phyloP scores from a whole-genome alignment of 1,140 invertebrate species.

The Meteorus sp. region DNA sequence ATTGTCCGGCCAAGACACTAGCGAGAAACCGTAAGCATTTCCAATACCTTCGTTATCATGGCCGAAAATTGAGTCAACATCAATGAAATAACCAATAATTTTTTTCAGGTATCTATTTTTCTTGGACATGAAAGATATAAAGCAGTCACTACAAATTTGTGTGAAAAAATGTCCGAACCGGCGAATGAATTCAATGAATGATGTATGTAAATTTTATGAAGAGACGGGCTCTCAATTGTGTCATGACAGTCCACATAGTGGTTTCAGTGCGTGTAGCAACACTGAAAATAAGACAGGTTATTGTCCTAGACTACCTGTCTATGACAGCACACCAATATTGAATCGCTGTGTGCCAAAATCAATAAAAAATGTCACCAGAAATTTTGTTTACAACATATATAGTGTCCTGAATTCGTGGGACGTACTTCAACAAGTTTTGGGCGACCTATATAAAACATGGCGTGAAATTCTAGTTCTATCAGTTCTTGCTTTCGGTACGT shows the following conservation, averaged over 20 bases:
- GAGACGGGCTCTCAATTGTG: constrained; percentile 75
- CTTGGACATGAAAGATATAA: constrained; percentile 76
- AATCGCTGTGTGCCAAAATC: constrained; percentile 84
- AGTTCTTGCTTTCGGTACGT: constrained; percentile 79
- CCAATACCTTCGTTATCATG: too few relatives aligned
- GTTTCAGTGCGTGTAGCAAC: constrained; percentile 52
- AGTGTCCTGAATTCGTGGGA: constrained; percentile 85
- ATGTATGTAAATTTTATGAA: constrained; percentile 75
- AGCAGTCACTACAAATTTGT: constrained; percentile 82
- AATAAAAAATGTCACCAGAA: constrained; percentile 63
- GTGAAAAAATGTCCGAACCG: constrained; percentile 83
- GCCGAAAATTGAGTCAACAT: too few relatives aligned
- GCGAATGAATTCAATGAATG: constrained; percentile 65
- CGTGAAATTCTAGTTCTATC: constrained; percentile 80
- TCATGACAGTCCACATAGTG: constrained; percentile 62
- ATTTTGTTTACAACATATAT: constrained; percentile 73
- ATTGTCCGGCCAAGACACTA: constrained; percentile 79
- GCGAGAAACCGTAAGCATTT: constrained; percentile 68
- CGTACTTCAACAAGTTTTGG: constrained; percentile 81
- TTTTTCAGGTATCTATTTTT: constrained; percentile 76
- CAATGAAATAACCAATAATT: too few relatives aligned
- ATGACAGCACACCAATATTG: constrained; percentile 75
- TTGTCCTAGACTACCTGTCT: constrained; percentile 73
- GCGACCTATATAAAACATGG: constrained; percentile 87
- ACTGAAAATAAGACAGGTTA: constrained; percentile 69